Evolutionary conservation across 2,888 invertebrate genomes (phyloP).

Genomic region (Cryptophagus acutangulus): DNA sequence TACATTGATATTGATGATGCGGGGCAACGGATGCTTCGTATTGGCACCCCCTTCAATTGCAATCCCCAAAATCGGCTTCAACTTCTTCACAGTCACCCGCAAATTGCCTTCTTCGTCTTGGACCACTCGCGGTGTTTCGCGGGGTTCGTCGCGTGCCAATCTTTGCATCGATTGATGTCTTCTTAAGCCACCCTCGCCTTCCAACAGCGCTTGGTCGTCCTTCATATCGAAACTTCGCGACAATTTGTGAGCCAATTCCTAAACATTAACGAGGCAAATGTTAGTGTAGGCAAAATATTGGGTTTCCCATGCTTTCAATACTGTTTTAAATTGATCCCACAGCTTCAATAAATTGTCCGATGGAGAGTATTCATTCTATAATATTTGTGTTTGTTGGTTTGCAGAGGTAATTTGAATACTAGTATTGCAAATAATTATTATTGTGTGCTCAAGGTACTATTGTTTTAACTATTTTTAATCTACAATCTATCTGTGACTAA

Average conservation of each 20-base stretch:
- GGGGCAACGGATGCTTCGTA: constrained; percentile 88
- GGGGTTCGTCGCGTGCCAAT: constrained; percentile 57
- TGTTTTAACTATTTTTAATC: too few species aligned
- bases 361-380: too few species aligned
- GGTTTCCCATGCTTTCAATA: too few species aligned
- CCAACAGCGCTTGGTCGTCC: constrained; percentile 70
- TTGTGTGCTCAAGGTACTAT: too few species aligned
- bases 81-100: constrained; percentile 85
- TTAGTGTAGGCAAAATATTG: constrained; percentile 46
- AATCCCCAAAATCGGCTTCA: constrained; percentile 90
- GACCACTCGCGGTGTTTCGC: constrained; percentile 63
- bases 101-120: constrained; percentile 84
- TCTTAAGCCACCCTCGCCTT: constrained; percentile 60
- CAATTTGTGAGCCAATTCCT: constrained; percentile 83
- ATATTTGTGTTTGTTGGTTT: too few species aligned
- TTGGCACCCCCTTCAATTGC: constrained; percentile 97
- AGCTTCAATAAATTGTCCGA: too few species aligned
- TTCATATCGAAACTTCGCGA: constrained; percentile 87
- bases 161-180: constrained; percentile 76
- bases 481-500: too few species aligned
- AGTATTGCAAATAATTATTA: too few species aligned
- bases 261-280: constrained; percentile 45
- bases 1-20: constrained; percentile 95
- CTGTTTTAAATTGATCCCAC: too few species aligned
- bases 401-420: too few species aligned